Evolutionary conservation across 2,113 vertebrate species (phyloP), one percentile per base, ranked within the genome.

Genomic region (Oryzias woworae): DNA sequence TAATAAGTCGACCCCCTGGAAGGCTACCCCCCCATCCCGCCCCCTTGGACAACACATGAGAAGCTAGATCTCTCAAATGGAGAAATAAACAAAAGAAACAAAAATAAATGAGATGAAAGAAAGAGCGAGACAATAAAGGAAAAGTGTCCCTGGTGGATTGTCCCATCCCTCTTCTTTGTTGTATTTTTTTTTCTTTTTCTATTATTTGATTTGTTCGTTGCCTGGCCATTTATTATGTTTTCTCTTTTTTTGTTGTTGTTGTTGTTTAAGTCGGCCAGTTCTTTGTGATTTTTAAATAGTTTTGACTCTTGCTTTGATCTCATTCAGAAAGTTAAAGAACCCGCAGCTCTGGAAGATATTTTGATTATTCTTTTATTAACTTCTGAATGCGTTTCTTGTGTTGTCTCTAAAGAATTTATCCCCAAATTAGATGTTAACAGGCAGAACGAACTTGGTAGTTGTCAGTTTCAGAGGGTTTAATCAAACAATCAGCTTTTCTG

Each of bases 301-400:
- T 90, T 91, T 82, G 84, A 87, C 85, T 85, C 61, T 77, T 24
- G 74, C 88, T 92, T 92, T 92, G 91, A 92, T 92, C 87, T 88
- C 85, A 83, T 90, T 89, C 87, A 85, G 75, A 91, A 82, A 86
- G 84, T 78, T 79, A 87, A 80, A 81, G 81, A 85, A 83, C 71
- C 82, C 66, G 81, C 85, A 80, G 85, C 85, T 86, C 83, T 92
- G 90, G 87, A 92, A 92, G 90, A 91, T 91, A 77, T 85, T 91
- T 90, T 85, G 82, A 87, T 89, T 86, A 88, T 85, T 90, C 80
- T 90, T 86, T 88, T 85, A 90, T 91, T 86, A 77, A 84, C 81
- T 87, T 88, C 73, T 71, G 75, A 74, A 68, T 74, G 67, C 26
- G 56, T 80, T 84, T 62, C 76, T 70, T 79, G 80, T 77, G 15